Evolutionary conservation across 1,140 invertebrate genomes (phyloP), one percentile per base, ranked within the genome.

Genomic region (Camponotus pennsylvanicus): DNA sequence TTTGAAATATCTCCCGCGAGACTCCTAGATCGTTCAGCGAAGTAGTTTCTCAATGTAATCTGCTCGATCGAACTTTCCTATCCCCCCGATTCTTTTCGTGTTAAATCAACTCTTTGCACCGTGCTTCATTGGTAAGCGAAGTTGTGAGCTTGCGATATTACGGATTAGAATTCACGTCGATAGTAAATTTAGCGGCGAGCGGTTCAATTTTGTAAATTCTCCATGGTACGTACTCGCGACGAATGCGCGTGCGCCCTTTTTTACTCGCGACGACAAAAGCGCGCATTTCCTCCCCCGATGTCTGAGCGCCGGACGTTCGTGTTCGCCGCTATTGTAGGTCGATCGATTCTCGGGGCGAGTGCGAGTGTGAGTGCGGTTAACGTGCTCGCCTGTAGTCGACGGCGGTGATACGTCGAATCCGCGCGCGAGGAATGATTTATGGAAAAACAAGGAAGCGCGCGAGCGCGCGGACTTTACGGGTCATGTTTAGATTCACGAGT

Each of bases 51-150:
- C 78, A 59, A 52, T 59, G 85, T 89, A 89, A 89, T 89, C 89
- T 86, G 85, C 71, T 83, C 84, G 84, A 89, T 89, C 76, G 76
- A 89, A 89, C 87, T 89, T 89, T 89, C 86, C 88, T 77, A 80
- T 67, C 79, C 82, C 27, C 21, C 37, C 73, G 69, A 61, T 77
- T 32, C 49, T 67, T 49, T 75, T 40, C 66, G 21, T n/a, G 55
- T 45, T 63, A 86, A 90, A 89, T 89, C 71, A 85, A 86, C 76
- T 84, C 45, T 63, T 18, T 55, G 42, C 59, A 21, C n/a, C 42
- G n/a, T 37, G 45, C 42, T n/a, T 37, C 40, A 21, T 45, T n/a
- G 64, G 49, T 49, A 34, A 34, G 34, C 34, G n/a, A 55, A 79
- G 15, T 42, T 34, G 42, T 18, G 37, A 27, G 34, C 11, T 27